Evolutionary conservation across 2,797 vertebrate species (phyloP).

Genomic region (Myotis daubentonii): DNA sequence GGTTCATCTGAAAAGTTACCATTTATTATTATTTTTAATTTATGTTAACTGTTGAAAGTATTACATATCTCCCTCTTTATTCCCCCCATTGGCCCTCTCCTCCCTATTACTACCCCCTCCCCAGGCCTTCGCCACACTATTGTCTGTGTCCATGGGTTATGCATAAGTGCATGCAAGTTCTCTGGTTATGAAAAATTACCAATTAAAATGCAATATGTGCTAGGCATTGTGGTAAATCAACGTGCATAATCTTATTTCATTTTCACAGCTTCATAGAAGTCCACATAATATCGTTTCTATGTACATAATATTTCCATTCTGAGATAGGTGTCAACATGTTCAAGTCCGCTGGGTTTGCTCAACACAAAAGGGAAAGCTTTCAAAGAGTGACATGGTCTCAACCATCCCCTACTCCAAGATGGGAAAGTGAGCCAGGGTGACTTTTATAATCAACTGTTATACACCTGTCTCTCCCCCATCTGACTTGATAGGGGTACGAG

Average conservation of each 20-base stretch:
- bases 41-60: too few relatives aligned
- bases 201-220: neutral
- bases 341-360: neutral
- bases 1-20: neutral
- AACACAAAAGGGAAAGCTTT: neutral
- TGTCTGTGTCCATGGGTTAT: too few relatives aligned
- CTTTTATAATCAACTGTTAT: neutral
- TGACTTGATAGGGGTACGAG: neutral
- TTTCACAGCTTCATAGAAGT: neutral
- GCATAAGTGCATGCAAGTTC: too few relatives aligned
- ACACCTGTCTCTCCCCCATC: neutral
- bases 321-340: neutral
- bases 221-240: neutral
- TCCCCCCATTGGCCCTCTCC: too few relatives aligned
- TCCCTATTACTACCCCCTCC: too few relatives aligned
- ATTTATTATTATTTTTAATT: neutral
- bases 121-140: too few relatives aligned
- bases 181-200: neutral
- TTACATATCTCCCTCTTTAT: too few relatives aligned
- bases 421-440: too few relatives aligned
- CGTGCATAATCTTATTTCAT: neutral
- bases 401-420: neutral
- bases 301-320: neutral
- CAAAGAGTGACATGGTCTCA: neutral
- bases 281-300: neutral